These are phyloP conservation scores for Acanthis flammea DNA, from an alignment of 2,797 vertebrate genomes.

Conservation along the genomic window DNA sequence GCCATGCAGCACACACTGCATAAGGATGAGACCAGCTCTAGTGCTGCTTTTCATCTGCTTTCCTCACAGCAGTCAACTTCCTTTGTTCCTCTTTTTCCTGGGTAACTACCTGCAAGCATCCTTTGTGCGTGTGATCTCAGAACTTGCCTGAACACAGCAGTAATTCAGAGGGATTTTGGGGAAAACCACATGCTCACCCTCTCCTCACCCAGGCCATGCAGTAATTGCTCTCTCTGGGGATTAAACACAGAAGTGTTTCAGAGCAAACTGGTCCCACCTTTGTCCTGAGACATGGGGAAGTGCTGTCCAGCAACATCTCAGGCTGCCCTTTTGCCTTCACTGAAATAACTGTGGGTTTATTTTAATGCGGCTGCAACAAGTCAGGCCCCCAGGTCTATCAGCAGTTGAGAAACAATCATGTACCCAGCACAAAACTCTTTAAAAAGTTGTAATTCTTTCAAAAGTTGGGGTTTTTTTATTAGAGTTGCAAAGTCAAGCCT, in stretches of 20 bases:
- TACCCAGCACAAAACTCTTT: background rate
- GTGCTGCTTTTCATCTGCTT: background rate
- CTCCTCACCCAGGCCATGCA: background rate
- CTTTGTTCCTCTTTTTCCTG: background rate
- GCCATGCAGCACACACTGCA: rapidly evolving
- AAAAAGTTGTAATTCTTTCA: background rate
- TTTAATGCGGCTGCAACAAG: background rate
- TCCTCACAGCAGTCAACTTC: background rate
- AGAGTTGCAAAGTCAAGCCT: background rate
- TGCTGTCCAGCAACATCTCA: background rate
- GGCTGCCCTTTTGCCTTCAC: background rate
- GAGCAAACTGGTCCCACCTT: background rate
- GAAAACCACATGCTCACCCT: background rate
- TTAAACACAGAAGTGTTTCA: background rate
- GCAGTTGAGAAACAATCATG: background rate
- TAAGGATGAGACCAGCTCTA: background rate
- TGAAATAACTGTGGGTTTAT: background rate
- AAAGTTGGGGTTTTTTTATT: background rate
- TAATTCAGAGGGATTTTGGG: background rate
- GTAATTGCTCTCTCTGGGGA: background rate
- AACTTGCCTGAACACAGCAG: background rate
- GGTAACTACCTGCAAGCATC: background rate
- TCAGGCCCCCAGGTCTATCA: background rate
- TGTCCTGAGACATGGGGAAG: background rate
- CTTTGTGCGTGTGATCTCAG: background rate